These are phyloP conservation scores for Oncopeltus fasciatus DNA, from an alignment of 1,140 invertebrate species.

Conservation along the genomic window DNA sequence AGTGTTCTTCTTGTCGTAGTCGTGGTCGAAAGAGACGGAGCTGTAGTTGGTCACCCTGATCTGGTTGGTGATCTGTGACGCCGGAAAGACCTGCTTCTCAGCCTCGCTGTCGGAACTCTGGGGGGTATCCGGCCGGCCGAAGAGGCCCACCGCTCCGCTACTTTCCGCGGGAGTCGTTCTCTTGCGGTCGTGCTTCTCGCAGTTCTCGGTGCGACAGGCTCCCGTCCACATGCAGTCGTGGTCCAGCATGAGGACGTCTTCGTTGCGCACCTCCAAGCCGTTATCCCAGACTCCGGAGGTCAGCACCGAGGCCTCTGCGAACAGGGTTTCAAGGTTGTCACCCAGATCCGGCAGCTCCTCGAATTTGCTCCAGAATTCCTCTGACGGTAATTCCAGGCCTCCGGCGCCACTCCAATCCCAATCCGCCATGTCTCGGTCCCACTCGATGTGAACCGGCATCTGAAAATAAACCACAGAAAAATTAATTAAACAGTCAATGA, in stretches of 20 bases:
- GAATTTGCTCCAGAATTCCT: slow-evolving; percentile 40
- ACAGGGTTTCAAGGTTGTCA: slow-evolving; percentile 26
- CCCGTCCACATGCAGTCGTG: slow-evolving; percentile 57
- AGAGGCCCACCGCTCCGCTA: slow-evolving; percentile 22
- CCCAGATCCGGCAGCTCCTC: slow-evolving; percentile 31
- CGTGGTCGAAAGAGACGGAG: slow-evolving; percentile 20
- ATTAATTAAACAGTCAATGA: too few relatives aligned
- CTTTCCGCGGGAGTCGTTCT: slow-evolving; percentile 27
- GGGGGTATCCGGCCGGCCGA: slow-evolving; percentile 15
- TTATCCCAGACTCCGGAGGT: slow-evolving; percentile 10
- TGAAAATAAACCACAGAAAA: too few relatives aligned
- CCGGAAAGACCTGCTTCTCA: slow-evolving; percentile 25
- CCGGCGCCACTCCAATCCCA: slow-evolving; percentile 8
- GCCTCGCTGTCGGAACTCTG: slow-evolving; percentile 13
- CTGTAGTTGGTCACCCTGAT: slow-evolving; percentile 14
- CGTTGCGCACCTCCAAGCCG: slow-evolving; percentile 32
- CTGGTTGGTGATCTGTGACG: slow-evolving; percentile 27
- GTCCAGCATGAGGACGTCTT: too few relatives aligned
- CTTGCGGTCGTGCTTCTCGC: neutral
- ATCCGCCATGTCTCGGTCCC: slow-evolving; percentile 5
- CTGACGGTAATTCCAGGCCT: slow-evolving; percentile 27
- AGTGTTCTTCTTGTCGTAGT: slow-evolving; percentile 31
- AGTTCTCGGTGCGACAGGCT: slow-evolving; percentile 32
- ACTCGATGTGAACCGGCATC: slow-evolving; percentile 7
- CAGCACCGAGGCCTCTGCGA: slow-evolving; percentile 13